phyloP scores from a whole-genome alignment of 2,113 vertebrate genomes.

The Aldabrachelys gigantea region DNA sequence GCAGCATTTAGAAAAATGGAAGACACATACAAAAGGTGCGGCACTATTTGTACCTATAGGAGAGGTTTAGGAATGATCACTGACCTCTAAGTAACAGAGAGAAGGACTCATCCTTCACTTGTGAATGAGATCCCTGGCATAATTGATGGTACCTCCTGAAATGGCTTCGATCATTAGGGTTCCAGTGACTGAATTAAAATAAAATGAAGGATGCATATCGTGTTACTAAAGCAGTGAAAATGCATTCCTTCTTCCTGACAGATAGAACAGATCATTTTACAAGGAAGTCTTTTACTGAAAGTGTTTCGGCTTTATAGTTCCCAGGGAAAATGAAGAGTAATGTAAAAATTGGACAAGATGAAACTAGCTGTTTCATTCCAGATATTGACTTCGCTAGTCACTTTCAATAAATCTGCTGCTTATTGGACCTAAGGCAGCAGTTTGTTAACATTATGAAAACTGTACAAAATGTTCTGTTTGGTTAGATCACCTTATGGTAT shows the following conservation, averaged over 20 bases:
- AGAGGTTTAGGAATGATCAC: constrained; percentile 50
- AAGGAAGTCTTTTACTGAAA: constrained; percentile 71
- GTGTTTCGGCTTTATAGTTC: constrained; percentile 64
- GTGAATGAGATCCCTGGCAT: constrained; percentile 51
- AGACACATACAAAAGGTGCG: constrained; percentile 27
- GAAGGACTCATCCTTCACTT: constrained; percentile 58
- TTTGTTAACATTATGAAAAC: constrained; percentile 59
- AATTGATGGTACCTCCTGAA: constrained; percentile 68
- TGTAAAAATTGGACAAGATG: constrained; percentile 77
- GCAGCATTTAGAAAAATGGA: constrained; percentile 57
- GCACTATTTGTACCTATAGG: constrained; percentile 47
- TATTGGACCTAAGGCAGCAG: constrained; percentile 64
- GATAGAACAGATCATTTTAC: constrained; percentile 74
- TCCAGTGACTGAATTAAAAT: constrained; percentile 75
- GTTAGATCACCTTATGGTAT: constrained; percentile 2
- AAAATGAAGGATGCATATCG: constrained; percentile 76
- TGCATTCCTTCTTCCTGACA: constrained; percentile 65
- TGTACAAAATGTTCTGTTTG: constrained; percentile 53
- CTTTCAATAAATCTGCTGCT: constrained; percentile 74
- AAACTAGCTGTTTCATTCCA: constrained; percentile 76
- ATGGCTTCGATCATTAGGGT: constrained; percentile 65
- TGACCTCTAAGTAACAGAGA: constrained; percentile 65
- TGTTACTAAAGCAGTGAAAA: constrained; percentile 65
- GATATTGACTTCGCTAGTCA: constrained; percentile 72
- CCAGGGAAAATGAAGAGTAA: constrained; percentile 77